Base-by-base conservation (phyloP, 2,797 vertebrate species). In the Zalophus californianus region DNA sequence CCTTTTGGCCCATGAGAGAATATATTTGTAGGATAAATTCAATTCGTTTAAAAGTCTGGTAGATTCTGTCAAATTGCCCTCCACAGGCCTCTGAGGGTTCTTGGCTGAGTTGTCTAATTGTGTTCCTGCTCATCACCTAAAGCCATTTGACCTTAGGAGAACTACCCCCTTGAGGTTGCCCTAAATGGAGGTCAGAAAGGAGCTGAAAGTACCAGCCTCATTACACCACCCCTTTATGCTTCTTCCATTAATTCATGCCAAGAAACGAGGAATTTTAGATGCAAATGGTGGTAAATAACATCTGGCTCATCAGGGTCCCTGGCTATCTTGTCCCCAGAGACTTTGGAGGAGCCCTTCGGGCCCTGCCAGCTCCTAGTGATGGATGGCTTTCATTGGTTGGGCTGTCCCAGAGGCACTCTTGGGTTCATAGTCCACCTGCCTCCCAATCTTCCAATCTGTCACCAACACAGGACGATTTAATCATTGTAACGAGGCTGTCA, bases 241-340 rank as follows among this genome's bases (percentile, higher is more conserved):
- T 52, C 66, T 10, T 92, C 95, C 83, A 90, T 97, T 86, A 97
- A 72, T 96, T 85, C 62, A 80, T 83, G 70, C 70, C 92, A 96
- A 89, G 79, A 97, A 96, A 90, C 60, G 83, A 97, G 83, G 86
- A 62, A 84, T 96, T 97, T 96, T 73, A 97, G 90, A 96, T 96
- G 97, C 93, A 97, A 97, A 97, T 94, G 68, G 83, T 50, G 18
- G 64, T 44, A 38, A 85, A 70, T 83, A 96, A 94, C 97, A 97
- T 95, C 95, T 98, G 97, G 94, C 66, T 97, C 77, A 85, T 93
- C 96, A 86, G 84, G 68, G 38, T 32, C 52, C 79, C 73, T n/a
- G 14, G 75, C 93, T 77, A 84, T 88, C 95, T 85, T 64, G 85
- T 96, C 95, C 79, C 86, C n/a, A 48, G 86, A 97, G 96, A 15